Evolutionary conservation across 2,888 invertebrate genomes (phyloP), one percentile per base, ranked within the genome.

Genomic region (Dolomedes plantarius): DNA sequence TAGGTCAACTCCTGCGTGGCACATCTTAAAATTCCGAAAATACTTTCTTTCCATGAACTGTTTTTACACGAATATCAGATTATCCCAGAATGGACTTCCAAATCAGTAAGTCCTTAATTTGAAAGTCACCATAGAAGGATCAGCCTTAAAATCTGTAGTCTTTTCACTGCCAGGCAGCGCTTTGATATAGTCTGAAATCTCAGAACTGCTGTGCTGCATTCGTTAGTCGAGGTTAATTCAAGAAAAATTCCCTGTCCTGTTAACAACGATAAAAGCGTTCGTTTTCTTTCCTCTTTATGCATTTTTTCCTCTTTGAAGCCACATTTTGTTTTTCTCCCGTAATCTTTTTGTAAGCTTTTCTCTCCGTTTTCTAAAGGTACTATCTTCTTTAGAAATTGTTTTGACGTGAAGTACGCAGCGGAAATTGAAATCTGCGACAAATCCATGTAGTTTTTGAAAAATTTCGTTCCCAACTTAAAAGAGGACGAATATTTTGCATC

Each of bases 71-170:
- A 69, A 56, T 56, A 19, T 62, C 16, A 27, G 19, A 62, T 78
- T 69, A 28, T 28, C n/a, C n/a, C 1, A 23, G 62, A 69, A 62
- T 56, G 19, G 62, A 69, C 77, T 69, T 69, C 69, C 29, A 77
- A 29, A 78, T 69, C 69, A 39, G 50, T 32, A 39, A 67, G 67
- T 68, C 50, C 67, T 50, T 31, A 76, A 75, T 75, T 32, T 75
- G 75, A 62, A 75, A 39, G 13, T 56, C 23, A n/a, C 28, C 19
- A 56, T 32, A 56, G 56, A 29, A n/a, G 32, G 31, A n/a, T 50
- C 36, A 31, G 19, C 32, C 56, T 62, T 32, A 29, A 32, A 73
- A 73, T 73, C 73, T 23, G 13, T 31, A 29, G 39, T 19, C n/a
- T 50, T 73, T 50, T 76, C 68, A 68, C 27, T 27, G 67, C 65